A percentile compares a stretch with the other conserved stretches of the same genome.
These are phyloP conservation scores for Mugil cephalus DNA, from an alignment of 2,113 vertebrate species.

Conservation along the genomic window DNA sequence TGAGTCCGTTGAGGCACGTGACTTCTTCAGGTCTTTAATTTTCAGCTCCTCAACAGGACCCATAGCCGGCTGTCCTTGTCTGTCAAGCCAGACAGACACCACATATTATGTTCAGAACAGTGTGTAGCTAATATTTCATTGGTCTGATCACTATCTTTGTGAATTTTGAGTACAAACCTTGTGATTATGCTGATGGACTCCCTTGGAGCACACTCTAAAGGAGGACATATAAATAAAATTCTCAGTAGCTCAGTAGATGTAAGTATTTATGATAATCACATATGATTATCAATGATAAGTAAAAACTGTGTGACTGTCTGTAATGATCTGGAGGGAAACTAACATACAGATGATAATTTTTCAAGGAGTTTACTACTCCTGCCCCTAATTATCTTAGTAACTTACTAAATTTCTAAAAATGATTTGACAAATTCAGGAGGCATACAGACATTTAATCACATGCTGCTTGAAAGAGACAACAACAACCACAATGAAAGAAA, in stretches of 20 bases:
- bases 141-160: not conserved
- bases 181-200: not conserved
- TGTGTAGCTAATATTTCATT: not conserved
- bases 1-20: not conserved
- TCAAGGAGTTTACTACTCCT: too few relatives aligned
- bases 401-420: too few relatives aligned
- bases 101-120: not conserved
- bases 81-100: conserved; percentile 37
- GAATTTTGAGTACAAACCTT: conserved; percentile 21
- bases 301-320: too few relatives aligned
- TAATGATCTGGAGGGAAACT: not conserved
- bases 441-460: not conserved
- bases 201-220: conserved; percentile 4
- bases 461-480: not conserved
- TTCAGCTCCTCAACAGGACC: conserved; percentile 1
- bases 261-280: too few relatives aligned
- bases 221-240: not conserved
- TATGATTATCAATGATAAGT: too few relatives aligned
- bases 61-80: not conserved
- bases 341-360: not conserved
- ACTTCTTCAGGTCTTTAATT: not conserved
- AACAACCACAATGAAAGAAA: too few relatives aligned
- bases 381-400: too few relatives aligned
- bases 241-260: not conserved
- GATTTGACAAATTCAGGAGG: too few relatives aligned